A percentile compares a stretch with the other conserved stretches of the same genome.
Evolutionary conservation across 2,888 invertebrate genomes (phyloP).

Genomic region (Deilephila porcellus): DNA sequence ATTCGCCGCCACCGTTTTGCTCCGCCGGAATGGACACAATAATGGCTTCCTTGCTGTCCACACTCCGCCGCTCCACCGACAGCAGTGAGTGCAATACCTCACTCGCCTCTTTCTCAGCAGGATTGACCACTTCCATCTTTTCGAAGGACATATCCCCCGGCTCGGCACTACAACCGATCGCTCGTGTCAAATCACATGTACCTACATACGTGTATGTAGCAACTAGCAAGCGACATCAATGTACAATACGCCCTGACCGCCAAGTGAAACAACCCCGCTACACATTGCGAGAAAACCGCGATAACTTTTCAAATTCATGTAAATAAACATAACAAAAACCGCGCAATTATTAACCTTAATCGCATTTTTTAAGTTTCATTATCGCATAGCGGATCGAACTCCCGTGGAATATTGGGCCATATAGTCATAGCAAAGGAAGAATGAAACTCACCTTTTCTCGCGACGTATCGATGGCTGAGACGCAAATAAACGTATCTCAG

Average conservation of each 20-base stretch:
- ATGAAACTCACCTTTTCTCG: constrained; percentile 81
- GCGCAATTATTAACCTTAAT: constrained; percentile 86
- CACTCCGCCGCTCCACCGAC: constrained; percentile 87
- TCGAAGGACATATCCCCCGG: constrained; percentile 75
- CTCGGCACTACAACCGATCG: constrained; percentile 77
- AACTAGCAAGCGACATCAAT: constrained; percentile 66
- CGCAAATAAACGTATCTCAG: constrained; percentile 64
- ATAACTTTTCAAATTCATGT: constrained; percentile 84
- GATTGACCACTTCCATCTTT: constrained; percentile 87
- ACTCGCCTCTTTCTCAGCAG: constrained; percentile 89
- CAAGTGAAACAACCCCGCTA: constrained; percentile 59
- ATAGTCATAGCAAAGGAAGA: constrained; percentile 83
- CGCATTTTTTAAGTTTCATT: constrained; percentile 86
- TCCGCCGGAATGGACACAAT: constrained; percentile 78
- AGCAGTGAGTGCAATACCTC: constrained; percentile 88
- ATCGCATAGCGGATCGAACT: constrained; percentile 86
- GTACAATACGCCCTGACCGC: constrained; percentile 72
- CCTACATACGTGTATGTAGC: constrained; percentile 79
- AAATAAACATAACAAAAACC: constrained; percentile 86
- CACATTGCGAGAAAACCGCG: constrained; percentile 79
- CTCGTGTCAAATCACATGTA: constrained; percentile 81
- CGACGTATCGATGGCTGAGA: constrained; percentile 60
- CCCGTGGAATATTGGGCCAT: constrained; percentile 86
- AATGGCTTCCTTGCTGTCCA: constrained; percentile 83
- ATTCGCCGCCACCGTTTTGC: constrained; percentile 78